phyloP scores from a whole-genome alignment of 1,140 invertebrate genomes.

The Polypedilum pembai region DNA sequence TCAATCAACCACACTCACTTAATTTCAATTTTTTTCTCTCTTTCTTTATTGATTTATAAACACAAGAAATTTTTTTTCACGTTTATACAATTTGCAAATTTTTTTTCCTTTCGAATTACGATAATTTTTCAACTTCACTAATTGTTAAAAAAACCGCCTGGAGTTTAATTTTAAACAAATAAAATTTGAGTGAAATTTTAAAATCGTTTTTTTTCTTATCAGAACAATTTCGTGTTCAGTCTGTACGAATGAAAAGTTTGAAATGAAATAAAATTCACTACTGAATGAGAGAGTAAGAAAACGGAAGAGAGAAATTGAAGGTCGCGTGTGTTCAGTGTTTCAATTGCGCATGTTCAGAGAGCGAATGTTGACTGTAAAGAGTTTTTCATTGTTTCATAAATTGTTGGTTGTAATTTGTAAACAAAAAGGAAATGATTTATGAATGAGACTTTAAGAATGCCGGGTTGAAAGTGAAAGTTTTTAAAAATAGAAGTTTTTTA shows the following conservation, averaged over 20 bases:
- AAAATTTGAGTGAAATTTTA: not conserved
- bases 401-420: too few relatives aligned
- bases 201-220: not conserved
- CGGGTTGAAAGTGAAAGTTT: too few relatives aligned
- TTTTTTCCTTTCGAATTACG: not conserved
- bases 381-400: too few relatives aligned
- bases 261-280: not conserved
- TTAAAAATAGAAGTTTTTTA: too few relatives aligned
- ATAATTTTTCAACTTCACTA: not conserved
- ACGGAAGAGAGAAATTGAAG: not conserved
- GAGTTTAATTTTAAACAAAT: not conserved
- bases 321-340: not conserved
- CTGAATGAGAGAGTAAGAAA: not conserved
- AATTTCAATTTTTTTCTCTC: not conserved
- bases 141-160: not conserved
- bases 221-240: not conserved
- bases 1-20: not conserved
- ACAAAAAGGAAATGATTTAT: too few relatives aligned
- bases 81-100: not conserved
- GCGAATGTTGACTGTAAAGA: too few relatives aligned
- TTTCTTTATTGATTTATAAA: constrained; percentile 16
- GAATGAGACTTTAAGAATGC: too few relatives aligned
- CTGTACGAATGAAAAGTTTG: not conserved
- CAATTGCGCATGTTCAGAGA: too few relatives aligned
- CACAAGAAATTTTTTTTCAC: not conserved